Percentiles rank a stretch among this genome's conserved stretches.
phyloP scores from a whole-genome alignment of 2,113 vertebrate genomes.

The Sitta europaea region DNA sequence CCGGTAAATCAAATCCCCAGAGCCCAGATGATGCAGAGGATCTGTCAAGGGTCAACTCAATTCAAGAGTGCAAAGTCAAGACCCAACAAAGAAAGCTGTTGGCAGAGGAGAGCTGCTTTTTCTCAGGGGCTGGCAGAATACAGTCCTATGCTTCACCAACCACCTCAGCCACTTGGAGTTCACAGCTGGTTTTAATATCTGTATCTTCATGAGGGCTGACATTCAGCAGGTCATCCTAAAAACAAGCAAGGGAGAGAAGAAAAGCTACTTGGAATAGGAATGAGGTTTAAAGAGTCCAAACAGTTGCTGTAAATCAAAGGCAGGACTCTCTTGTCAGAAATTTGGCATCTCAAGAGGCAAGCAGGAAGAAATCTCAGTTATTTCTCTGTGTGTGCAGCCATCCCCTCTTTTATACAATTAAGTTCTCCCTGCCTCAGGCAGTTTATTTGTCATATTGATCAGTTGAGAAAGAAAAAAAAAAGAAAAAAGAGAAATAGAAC shows the following conservation, averaged over 20 bases:
- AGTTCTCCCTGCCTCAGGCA: neutral
- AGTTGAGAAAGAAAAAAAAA: neutral
- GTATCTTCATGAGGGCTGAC: neutral
- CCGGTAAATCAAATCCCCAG: neutral
- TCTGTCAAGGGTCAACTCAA: neutral
- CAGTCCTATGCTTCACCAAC: neutral
- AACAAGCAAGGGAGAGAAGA: neutral
- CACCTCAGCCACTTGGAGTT: neutral
- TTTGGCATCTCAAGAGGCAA: neutral
- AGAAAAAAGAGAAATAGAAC: neutral
- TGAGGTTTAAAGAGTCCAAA: neutral
- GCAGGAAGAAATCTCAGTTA: neutral
- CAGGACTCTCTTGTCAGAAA: neutral
- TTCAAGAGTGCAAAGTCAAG: neutral
- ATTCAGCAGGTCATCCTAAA: neutral
- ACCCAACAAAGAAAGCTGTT: neutral
- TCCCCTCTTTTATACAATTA: neutral
- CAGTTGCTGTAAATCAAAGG: neutral
- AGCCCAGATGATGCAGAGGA: neutral
- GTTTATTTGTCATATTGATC: neutral
- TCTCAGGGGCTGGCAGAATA: neutral
- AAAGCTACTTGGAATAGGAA: neutral
- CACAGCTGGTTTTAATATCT: neutral
- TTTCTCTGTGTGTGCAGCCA: neutral
- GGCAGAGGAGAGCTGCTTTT: neutral